Percentiles rank a stretch among this genome's conserved stretches.
Conservation (phyloP, 2,888 invertebrate genomes). For the Amiota minor region DNA sequence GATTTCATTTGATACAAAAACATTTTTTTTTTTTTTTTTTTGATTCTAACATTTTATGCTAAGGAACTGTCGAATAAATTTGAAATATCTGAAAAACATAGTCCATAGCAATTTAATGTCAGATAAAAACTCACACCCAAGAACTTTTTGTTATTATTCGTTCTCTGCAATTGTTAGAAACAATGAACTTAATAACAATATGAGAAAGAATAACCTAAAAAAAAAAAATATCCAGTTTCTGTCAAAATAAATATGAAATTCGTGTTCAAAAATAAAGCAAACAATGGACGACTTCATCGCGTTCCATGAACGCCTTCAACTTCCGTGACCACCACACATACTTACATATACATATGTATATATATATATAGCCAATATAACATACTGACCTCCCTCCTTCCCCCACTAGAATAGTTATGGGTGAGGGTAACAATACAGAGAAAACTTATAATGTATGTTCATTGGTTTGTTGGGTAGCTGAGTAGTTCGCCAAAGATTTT, state of each 20-base stretch:
- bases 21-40: too few relatives aligned
- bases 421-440: conserved; percentile 16
- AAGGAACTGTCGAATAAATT: too few relatives aligned
- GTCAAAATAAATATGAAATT: conserved; percentile 62
- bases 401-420: background rate
- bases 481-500: conserved; percentile 57
- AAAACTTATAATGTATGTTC: conserved; percentile 62
- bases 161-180: too few relatives aligned
- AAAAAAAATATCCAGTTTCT: conserved; percentile 37
- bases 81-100: too few relatives aligned
- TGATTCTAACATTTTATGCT: too few relatives aligned
- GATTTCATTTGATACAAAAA: too few relatives aligned
- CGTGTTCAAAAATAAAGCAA: conserved; percentile 47
- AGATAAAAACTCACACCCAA: too few relatives aligned
- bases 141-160: too few relatives aligned
- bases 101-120: too few relatives aligned
- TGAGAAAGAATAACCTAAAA: background rate
- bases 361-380: too few relatives aligned
- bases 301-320: conserved; percentile 14
- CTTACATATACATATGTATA: background rate
- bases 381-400: background rate
- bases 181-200: too few relatives aligned
- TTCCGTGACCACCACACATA: background rate
- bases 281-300: conserved; percentile 1
- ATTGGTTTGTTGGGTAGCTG: background rate